Conservation (phyloP, 2,797 vertebrate genomes). For the Heteromormyrus szaboi region DNA sequence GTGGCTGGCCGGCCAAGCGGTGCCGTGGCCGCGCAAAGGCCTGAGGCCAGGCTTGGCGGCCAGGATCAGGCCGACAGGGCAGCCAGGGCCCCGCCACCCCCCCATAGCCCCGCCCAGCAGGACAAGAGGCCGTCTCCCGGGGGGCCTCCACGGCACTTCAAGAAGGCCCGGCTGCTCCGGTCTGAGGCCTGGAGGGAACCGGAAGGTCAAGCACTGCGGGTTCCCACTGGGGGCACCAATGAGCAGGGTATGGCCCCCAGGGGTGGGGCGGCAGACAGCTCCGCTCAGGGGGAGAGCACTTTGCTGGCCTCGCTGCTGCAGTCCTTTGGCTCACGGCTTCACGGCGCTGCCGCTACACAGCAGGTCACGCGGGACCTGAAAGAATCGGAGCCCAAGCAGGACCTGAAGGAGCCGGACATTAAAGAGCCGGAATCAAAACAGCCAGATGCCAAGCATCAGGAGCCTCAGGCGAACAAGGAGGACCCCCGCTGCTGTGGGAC, state of each 20-base stretch:
- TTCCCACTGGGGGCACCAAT: constrained; percentile 72
- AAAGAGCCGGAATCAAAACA: not conserved
- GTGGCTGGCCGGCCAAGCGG: constrained; percentile 82
- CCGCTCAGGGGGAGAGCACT: constrained; percentile 90
- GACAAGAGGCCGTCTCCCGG: constrained; percentile 65
- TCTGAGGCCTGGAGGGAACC: constrained; percentile 86
- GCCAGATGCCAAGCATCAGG: constrained; percentile 38
- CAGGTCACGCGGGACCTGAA: constrained; percentile 57
- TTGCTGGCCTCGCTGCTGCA: constrained; percentile 93
- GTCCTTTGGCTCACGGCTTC: constrained; percentile 94
- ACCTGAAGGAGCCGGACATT: not conserved
- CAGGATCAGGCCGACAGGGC: constrained; percentile 78
- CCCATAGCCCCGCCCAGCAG: constrained; percentile 66
- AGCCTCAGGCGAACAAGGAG: constrained; percentile 69
- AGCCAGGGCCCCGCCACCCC: constrained; percentile 69
- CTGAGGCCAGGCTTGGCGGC: constrained; percentile 70
- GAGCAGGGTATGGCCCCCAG: constrained; percentile 78
- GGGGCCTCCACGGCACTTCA: constrained; percentile 84
- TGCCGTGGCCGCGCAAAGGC: constrained; percentile 79
- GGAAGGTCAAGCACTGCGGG: constrained; percentile 72
- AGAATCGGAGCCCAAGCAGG: not conserved
- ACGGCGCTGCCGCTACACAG: constrained; percentile 91
- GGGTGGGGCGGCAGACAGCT: constrained; percentile 77
- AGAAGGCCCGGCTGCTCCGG: constrained; percentile 88
- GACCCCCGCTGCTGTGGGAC: constrained; percentile 79